Base-by-base conservation (phyloP, 2,888 invertebrate species). In the Hyppa rectilinea region DNA sequence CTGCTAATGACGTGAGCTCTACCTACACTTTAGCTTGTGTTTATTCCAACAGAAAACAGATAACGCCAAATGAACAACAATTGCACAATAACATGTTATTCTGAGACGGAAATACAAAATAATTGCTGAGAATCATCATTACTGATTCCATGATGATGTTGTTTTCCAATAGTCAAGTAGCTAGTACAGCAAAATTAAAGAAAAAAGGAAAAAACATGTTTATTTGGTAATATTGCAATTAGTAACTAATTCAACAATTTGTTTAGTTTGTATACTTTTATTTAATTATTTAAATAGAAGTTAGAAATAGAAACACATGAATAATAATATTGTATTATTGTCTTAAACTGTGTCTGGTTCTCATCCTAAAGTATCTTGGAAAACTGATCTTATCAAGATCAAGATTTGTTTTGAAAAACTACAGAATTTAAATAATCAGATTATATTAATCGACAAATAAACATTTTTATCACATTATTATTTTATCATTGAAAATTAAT, bases 51-150 rank as follows among this genome's bases (percentile, higher is more conserved):
- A 78, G 50, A 71, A 76, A 68, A 66, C 55, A 82, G 75, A 86
- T 85, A 82, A 79, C 75, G 78, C 56, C 63, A 72, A 78, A 81
- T 74, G 70, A 80, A 78, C 75, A 80, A 81, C 71, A 80, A 84
- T 78, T 81, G 75, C 79, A 81, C 71, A 84, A 83, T 73, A 84
- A 84, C 82, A 81, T 82, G 80, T 85, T 85, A 76, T 84, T 86
- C 66, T 75, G 40, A 61, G 61, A 76, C 75, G 71, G 76, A 78
- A 78, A 64, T 63, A 61, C 56, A 34, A 68, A 73, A 64, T 78
- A 64, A 82, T 77, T 74, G 80, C 52, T 34, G 49, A 80, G 68
- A 70, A 71, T 67, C 59, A 77, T 74, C 60, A 66, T 76, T 74
- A 73, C 29, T 69, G 60, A 60, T 63, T 50, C 47, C 64, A 68